A percentile compares a stretch with the other conserved stretches of the same genome.
phyloP scores from a whole-genome alignment of 2,113 vertebrate genomes.

The Raja brachyura region DNA sequence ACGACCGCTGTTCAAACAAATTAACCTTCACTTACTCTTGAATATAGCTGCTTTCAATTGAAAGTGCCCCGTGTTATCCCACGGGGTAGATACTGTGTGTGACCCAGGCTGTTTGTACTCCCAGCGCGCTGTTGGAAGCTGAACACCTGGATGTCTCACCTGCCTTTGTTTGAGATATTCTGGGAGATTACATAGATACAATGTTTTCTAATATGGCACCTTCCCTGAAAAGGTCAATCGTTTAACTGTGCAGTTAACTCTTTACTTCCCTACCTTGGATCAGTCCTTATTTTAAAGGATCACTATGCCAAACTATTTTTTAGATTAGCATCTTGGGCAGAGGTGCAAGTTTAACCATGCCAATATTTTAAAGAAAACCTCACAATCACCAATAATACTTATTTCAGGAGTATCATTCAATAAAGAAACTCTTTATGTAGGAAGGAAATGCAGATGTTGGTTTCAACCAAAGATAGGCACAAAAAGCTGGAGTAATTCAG shows the following conservation, averaged over 20 bases:
- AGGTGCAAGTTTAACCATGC: no score
- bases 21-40: background rate
- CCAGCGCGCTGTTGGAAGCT: background rate
- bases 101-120: background rate
- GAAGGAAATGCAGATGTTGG: no score
- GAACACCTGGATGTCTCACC: slow-evolving; percentile 4
- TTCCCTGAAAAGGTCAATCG: background rate
- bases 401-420: background rate
- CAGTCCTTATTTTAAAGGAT: background rate
- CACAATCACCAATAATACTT: background rate
- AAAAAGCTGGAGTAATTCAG: no score
- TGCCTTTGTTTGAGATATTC: background rate
- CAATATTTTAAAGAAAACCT: background rate
- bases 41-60: slow-evolving; percentile 11
- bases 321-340: background rate
- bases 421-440: background rate
- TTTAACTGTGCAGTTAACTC: background rate
- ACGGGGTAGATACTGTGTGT: background rate
- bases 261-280: background rate
- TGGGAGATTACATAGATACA: background rate
- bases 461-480: no score
- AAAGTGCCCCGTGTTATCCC: background rate
- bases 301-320: background rate
- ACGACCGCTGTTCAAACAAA: background rate
- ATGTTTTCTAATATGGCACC: background rate